Evolutionary conservation across 2,113 vertebrate species (phyloP).

Genomic region (Pedionomus torquatus): DNA sequence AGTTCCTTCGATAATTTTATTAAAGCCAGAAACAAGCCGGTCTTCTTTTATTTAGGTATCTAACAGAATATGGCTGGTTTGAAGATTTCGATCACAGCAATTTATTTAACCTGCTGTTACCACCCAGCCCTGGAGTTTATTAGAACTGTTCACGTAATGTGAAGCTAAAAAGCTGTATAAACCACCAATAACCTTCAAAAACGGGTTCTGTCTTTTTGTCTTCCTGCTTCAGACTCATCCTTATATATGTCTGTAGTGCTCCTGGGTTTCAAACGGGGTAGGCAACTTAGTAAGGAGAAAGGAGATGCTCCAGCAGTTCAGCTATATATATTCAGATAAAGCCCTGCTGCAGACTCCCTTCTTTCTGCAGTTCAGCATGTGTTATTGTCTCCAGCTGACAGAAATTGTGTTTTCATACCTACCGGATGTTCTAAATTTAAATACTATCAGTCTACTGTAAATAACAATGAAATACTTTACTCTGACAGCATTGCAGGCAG

Average conservation of each 20-base stretch:
- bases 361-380: background rate
- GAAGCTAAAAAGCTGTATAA: background rate
- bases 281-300: background rate
- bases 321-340: background rate
- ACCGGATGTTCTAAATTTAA: conserved; percentile 23
- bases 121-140: background rate
- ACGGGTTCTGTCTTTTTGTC: background rate
- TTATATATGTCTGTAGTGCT: background rate
- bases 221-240: background rate
- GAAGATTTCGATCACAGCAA: background rate
- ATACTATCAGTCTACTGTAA: background rate
- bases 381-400: background rate
- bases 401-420: background rate
- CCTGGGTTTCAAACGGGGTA: background rate
- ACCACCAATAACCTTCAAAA: background rate
- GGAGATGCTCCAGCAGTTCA: background rate
- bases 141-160: background rate
- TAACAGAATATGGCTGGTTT: background rate
- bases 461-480: conserved; percentile 8
- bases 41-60: background rate
- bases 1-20: background rate
- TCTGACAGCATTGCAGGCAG: conserved; percentile 24
- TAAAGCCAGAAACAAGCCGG: background rate
- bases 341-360: background rate
- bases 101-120: background rate